Evolutionary conservation across 2,888 invertebrate genomes (phyloP), one percentile per base, ranked within the genome.

Genomic region (Scelioninae gen. 2): DNA sequence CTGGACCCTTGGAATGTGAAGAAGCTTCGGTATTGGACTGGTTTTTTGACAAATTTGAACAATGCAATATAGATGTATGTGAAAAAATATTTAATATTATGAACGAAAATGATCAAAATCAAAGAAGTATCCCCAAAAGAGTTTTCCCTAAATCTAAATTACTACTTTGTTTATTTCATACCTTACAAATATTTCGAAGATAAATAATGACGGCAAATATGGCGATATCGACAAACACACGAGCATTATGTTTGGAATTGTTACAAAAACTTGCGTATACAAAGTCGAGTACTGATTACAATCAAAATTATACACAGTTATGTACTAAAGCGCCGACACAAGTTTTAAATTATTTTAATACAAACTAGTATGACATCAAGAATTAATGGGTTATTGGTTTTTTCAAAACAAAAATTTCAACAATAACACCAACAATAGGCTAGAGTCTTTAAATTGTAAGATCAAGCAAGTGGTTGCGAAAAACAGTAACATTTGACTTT

Each of bases 331-430:
- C 48, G 4, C 74, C 76, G 39, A 16, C 31, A 9, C 7, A n/a
- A 9, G 65, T 76, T 0, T 7, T 57, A 0, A n/a, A 60, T 3
- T 77, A 78, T 60, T 77, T 63, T 39, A 25, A 78, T 28, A 48
- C 35, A n/a, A 75, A 75, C 65, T 78, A 76, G 76, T 73, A 78
- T 39, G 0, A 33, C 11, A 78, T 75, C 13, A 22, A 55, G 31
- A 11, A 68, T n/a, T 58, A 77, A 22, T 78, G 77, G 73, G 73
- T 73, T 2, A 2, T 37, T 11, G 39, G 39, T 61, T 39, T 9
- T 15, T 61, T 5, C 41, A 41, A 18, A 15, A 63, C 11, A 11
- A 6, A 18, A 63, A 63, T 31, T 63, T 41, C 2, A 15, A 43
- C 10, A 63, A 63, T 19, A 43, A 48, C 10, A 61, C 50, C 0